Base-by-base conservation (phyloP, 2,113 vertebrate species). In the Triplophysa tibetana region DNA sequence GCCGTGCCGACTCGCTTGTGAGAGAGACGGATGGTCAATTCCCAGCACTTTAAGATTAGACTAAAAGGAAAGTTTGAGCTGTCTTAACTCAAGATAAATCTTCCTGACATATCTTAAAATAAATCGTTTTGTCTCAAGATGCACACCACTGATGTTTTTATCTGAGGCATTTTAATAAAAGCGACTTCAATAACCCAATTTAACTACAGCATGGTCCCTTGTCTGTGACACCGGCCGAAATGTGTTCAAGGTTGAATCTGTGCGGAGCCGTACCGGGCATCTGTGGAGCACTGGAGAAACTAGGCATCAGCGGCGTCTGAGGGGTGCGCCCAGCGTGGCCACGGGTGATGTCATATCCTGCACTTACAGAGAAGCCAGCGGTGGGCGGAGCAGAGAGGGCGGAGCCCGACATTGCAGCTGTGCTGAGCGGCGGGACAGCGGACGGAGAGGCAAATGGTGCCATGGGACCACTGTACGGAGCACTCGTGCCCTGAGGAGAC, bases 281-380 rank as follows among this genome's bases (percentile, higher is more conserved):
- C 0, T 93, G 70, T 52, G 92, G 78, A 6, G 87, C 75, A 26
- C 88, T 91, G 79, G 96, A 95, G 89, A 95, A 97, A 0, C 94
- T 96, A 0, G 96, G 96, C 94, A 99, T 97, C 81, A 98, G 87
- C 0, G 97, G 97, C 0, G 96, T 98, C 90, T 99, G 98, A 4
- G 97, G 96, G 0, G 97, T 94, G 86, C 96, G 93, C 8, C 97
- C 96, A 0, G 95, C 97, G 0, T 99, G 98, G 6, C 98, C 97
- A 60, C 94, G 91, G 0, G 98, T 99, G 83, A 99, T 98, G 84
- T 99, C 98, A 8, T 97, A 97, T 7, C 89, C 79, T 9, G 93
- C 88, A 45, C 92, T 89, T 43, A 93, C 52, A 0, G 93, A 93
- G 91, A 97, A 97, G 54, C 92, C 94, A 0, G 95, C 93, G 12